Percentiles rank a stretch among this genome's conserved stretches.
Evolutionary conservation across 2,888 invertebrate genomes (phyloP).

Genomic region (Melieria omissa): DNA sequence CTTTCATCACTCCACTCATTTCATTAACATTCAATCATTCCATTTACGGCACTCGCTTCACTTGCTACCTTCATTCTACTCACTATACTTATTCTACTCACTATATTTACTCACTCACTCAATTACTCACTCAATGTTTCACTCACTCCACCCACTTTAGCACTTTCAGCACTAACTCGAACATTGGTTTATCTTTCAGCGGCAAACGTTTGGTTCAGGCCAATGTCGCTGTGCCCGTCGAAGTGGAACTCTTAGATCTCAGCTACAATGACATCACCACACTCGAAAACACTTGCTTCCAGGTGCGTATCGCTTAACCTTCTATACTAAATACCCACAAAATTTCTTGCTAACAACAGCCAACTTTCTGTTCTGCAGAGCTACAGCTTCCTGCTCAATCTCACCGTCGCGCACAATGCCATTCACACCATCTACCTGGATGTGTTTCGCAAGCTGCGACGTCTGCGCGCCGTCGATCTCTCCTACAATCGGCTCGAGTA

Average conservation of each 20-base stretch:
- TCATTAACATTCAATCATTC: too few species aligned
- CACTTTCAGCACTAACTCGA: not conserved
- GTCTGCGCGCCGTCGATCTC: constrained; percentile 70
- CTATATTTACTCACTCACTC: too few species aligned
- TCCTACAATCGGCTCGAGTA: constrained; percentile 73
- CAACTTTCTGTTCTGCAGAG: constrained; percentile 45
- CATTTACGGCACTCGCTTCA: too few species aligned
- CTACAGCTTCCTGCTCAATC: constrained; percentile 54
- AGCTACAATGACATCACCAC: constrained; percentile 73
- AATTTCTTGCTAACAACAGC: not conserved
- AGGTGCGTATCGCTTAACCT: constrained; percentile 65
- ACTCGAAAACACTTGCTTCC: constrained; percentile 72
- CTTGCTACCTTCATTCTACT: too few species aligned
- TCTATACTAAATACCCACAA: not conserved
- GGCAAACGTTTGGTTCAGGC: constrained; percentile 72
- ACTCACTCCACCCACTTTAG: too few species aligned
- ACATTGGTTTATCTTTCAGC: constrained; percentile 50
- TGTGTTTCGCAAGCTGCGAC: constrained; percentile 70
- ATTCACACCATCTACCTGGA: constrained; percentile 74
- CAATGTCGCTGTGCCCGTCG: constrained; percentile 71
- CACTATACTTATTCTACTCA: too few species aligned
- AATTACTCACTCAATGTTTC: too few species aligned
- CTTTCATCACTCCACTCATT: too few species aligned
- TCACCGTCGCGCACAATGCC: constrained; percentile 69
- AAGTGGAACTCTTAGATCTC: constrained; percentile 72